These are phyloP conservation scores for Scaptomyza polygonia DNA, from an alignment of 2,888 invertebrate species.

Conservation along the genomic window DNA sequence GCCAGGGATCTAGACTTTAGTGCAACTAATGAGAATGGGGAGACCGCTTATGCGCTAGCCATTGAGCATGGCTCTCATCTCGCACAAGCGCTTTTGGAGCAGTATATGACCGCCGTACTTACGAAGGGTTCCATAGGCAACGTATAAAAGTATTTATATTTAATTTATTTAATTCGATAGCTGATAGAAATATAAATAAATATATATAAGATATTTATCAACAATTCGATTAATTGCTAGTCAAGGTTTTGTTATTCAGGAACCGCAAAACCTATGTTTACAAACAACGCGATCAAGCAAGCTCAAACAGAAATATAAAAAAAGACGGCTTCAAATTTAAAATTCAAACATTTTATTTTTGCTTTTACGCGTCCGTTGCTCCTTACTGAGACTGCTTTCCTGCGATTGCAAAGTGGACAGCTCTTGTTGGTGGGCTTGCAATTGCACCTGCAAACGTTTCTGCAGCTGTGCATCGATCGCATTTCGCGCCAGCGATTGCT, in stretches of 20 bases:
- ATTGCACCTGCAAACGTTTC: slow-evolving; percentile 87
- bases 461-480: slow-evolving; percentile 86
- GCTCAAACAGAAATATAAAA: neutral
- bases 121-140: slow-evolving; percentile 63
- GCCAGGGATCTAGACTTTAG: slow-evolving; percentile 92
- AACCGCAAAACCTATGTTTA: no score
- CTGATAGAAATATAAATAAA: neutral
- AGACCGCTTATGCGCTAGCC: slow-evolving; percentile 93
- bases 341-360: slow-evolving; percentile 91
- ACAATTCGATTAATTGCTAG: no score
- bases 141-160: slow-evolving; percentile 27
- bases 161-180: neutral
- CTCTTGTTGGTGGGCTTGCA: slow-evolving; percentile 87
- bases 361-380: slow-evolving; percentile 89
- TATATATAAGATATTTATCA: no score
- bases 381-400: slow-evolving; percentile 88
- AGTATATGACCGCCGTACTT: slow-evolving; percentile 84
- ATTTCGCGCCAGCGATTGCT: slow-evolving; percentile 88
- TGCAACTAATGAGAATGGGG: slow-evolving; percentile 91
- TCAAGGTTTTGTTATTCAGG: no score
- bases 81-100: slow-evolving; percentile 92
- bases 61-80: slow-evolving; percentile 87
- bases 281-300: no score
- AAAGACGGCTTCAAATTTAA: slow-evolving; percentile 79
- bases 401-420: slow-evolving; percentile 86